Evolutionary conservation across 2,113 vertebrate species (phyloP).

Genomic region (Hyla sarda): DNA sequence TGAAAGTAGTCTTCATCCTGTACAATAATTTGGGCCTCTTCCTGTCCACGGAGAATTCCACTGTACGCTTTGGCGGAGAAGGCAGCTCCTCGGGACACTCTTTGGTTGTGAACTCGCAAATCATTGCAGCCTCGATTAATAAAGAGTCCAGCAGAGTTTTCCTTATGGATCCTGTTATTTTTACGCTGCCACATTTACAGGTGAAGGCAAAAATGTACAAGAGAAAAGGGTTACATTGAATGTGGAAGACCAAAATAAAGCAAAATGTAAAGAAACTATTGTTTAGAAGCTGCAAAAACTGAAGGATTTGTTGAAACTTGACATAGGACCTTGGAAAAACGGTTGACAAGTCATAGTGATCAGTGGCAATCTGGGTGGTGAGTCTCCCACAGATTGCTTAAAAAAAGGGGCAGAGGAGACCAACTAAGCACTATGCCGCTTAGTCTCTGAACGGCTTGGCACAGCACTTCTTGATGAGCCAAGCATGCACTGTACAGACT

Average conservation of each 20-base stretch:
- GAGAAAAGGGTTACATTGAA: neutral
- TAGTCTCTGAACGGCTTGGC: too few species aligned
- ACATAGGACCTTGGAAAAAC: neutral
- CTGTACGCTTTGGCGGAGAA: slow-evolving; percentile 84
- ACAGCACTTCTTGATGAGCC: too few species aligned
- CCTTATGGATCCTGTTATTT: slow-evolving; percentile 89
- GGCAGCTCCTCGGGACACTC: slow-evolving; percentile 67
- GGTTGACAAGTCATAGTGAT: too few species aligned
- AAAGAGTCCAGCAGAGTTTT: slow-evolving; percentile 92
- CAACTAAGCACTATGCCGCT: too few species aligned
- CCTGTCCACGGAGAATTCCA: slow-evolving; percentile 90
- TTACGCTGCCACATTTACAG: slow-evolving; percentile 88
- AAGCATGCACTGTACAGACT: too few species aligned
- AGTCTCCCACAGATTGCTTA: too few species aligned
- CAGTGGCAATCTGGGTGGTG: too few species aligned
- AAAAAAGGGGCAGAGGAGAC: too few species aligned
- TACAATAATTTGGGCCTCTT: slow-evolving; percentile 93
- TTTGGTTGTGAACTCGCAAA: slow-evolving; percentile 88
- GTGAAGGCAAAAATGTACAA: slow-evolving; percentile 64
- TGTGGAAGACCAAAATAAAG: neutral
- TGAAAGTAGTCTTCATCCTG: slow-evolving; percentile 91
- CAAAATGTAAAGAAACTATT: neutral
- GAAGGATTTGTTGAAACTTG: neutral
- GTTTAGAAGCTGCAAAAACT: neutral
- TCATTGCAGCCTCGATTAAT: slow-evolving; percentile 91